Conservation (phyloP, 2,113 vertebrate genomes). For the Herpailurus yagouaroundi region DNA sequence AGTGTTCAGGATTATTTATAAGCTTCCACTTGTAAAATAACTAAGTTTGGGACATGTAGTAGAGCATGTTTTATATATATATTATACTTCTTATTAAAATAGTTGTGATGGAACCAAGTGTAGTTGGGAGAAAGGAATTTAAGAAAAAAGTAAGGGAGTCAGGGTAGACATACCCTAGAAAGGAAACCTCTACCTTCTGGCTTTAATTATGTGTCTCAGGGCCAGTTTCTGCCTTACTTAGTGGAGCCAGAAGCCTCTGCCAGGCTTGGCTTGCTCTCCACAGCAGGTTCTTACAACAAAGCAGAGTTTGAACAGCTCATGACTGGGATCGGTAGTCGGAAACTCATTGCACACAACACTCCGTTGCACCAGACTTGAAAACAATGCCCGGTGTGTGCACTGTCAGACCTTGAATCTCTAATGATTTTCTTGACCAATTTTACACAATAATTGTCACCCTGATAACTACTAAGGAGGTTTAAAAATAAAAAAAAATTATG, state of each 20-base stretch:
- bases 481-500: not conserved
- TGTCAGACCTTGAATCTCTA: not conserved
- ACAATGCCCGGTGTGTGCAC: rapidly evolving
- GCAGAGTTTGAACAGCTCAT: not conserved
- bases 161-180: not conserved
- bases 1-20: not conserved
- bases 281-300: not conserved
- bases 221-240: not conserved
- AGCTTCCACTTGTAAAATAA: not conserved
- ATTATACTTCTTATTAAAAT: not conserved
- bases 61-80: not conserved
- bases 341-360: not conserved
- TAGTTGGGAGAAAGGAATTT: not conserved
- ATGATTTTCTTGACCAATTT: not conserved
- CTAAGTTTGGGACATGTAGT: not conserved
- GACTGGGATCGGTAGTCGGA: not conserved
- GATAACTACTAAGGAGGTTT: not conserved
- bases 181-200: not conserved
- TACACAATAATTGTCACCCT: not conserved
- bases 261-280: not conserved
- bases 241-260: not conserved
- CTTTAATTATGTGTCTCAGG: not conserved
- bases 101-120: not conserved
- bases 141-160: not conserved
- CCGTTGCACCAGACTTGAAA: not conserved